Conservation (phyloP, 2,888 invertebrate species). For the Pandemis heparana region DNA sequence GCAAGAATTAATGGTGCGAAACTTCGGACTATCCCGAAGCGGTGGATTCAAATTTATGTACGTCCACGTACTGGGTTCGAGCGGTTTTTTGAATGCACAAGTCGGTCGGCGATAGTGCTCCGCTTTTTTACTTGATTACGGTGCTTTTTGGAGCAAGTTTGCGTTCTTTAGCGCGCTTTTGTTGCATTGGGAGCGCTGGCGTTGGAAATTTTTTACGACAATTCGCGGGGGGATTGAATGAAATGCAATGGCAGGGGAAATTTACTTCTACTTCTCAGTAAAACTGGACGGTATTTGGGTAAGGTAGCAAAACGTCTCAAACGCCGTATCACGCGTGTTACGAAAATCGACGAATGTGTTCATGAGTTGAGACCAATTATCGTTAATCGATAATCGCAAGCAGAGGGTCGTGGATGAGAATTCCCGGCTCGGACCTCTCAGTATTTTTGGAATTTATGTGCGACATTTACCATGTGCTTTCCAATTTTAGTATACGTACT, state of each 20-base stretch:
- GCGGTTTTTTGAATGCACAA: conserved; percentile 33
- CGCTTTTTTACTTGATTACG: conserved; percentile 8
- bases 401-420: no score
- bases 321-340: no score
- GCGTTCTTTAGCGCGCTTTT: background rate
- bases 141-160: conserved; percentile 1
- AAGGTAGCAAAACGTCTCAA: no score
- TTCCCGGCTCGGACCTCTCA: no score
- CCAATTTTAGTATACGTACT: no score
- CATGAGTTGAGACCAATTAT: no score
- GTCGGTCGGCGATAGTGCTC: conserved; percentile 34
- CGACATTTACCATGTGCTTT: no score
- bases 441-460: no score
- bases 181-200: background rate
- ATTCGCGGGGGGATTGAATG: background rate
- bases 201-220: background rate
- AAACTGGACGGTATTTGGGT: no score
- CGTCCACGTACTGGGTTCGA: conserved; percentile 57
- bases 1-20: conserved; percentile 82
- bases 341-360: no score
- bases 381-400: no score
- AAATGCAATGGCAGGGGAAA: background rate
- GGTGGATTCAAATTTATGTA: conserved; percentile 70
- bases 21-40: conserved; percentile 65
- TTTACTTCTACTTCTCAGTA: no score